A percentile compares a stretch with the other conserved stretches of the same genome.
phyloP scores from a whole-genome alignment of 2,797 vertebrate genomes.

The Triplophysa yarkandensis region DNA sequence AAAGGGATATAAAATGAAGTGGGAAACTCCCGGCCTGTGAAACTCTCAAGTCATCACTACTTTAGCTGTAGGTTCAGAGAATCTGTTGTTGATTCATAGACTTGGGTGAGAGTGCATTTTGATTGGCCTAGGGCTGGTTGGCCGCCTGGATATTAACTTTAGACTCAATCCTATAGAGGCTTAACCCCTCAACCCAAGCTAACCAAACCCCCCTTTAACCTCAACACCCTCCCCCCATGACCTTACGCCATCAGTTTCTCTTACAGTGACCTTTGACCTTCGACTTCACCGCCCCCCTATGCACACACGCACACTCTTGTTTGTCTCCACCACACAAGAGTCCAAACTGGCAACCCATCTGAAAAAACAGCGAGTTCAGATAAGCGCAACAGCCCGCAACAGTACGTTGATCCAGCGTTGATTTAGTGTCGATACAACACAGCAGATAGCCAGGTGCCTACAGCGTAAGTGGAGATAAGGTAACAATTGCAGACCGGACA shows the following conservation, averaged over 20 bases:
- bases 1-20: conserved; percentile 37
- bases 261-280: conserved; percentile 56
- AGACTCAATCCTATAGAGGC: conserved; percentile 69
- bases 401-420: conserved; percentile 45
- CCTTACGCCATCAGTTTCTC: conserved; percentile 60
- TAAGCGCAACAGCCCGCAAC: conserved; percentile 59
- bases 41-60: conserved; percentile 32
- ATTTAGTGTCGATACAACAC: conserved; percentile 43
- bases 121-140: conserved; percentile 65
- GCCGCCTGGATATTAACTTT: conserved; percentile 70
- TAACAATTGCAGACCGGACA: conserved; percentile 51
- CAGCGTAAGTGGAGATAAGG: conserved; percentile 51
- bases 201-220: conserved; percentile 65
- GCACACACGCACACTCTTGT: conserved; percentile 54
- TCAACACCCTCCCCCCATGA: conserved; percentile 57
- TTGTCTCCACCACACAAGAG: conserved; percentile 58
- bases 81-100: conserved; percentile 69
- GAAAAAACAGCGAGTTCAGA: conserved; percentile 69
- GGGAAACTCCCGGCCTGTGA: conserved; percentile 25
- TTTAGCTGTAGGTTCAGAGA: conserved; percentile 33
- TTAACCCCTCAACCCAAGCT: conserved; percentile 64
- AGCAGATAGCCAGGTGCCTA: conserved; percentile 52
- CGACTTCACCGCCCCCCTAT: conserved; percentile 20
- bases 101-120: conserved; percentile 67
- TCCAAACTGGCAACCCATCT: conserved; percentile 53